Evolutionary conservation across 2,113 vertebrate genomes (phyloP).

Genomic region (Crocuta crocuta): DNA sequence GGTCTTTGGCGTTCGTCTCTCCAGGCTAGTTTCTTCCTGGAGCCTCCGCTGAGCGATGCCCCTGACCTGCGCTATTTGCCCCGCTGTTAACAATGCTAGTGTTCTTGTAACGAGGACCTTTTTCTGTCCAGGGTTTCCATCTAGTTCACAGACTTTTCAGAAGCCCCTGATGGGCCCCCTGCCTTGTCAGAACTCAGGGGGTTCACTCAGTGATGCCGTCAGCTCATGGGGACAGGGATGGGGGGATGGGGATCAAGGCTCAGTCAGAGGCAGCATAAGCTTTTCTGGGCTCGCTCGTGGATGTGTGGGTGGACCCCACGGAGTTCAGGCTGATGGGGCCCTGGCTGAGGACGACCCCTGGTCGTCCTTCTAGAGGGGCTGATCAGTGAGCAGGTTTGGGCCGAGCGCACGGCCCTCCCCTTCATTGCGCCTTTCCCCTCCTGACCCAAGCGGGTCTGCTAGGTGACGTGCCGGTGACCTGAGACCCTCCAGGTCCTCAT

Average conservation of each 20-base stretch:
- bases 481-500: neutral
- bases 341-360: accelerated
- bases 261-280: accelerated
- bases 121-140: neutral
- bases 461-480: neutral
- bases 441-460: neutral
- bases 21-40: accelerated
- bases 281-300: neutral
- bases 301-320: neutral
- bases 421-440: too few relatives aligned
- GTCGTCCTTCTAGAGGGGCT: neutral
- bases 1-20: accelerated
- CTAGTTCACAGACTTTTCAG: neutral
- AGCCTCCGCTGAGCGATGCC: neutral
- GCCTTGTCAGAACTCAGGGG: neutral
- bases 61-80: neutral
- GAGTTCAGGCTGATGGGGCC: neutral
- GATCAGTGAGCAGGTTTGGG: neutral
- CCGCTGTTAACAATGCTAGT: neutral
- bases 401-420: neutral
- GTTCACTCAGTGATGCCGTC: accelerated
- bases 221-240: neutral
- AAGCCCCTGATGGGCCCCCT: neutral
- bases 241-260: accelerated
- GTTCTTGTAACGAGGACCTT: accelerated